Evolutionary conservation across 2,888 invertebrate genomes (phyloP), one percentile per base, ranked within the genome.

Genomic region (Pristionchus entomophagus): DNA sequence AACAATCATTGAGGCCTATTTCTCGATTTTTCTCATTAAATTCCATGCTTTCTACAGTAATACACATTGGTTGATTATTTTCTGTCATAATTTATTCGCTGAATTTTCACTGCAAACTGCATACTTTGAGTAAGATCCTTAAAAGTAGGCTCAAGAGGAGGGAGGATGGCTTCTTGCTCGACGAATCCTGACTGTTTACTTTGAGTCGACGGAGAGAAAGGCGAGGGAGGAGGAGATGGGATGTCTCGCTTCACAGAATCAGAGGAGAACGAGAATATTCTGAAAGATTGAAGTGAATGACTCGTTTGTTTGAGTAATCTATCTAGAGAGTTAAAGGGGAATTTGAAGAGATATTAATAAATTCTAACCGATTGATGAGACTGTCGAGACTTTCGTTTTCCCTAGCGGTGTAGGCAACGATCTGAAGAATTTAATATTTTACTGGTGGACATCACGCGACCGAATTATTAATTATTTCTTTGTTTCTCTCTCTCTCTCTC

Each of bases 341-440:
- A 59, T 12, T 29, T 62, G 62, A 38, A 69, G 4, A 65, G 32
- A n/a, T n/a, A 32, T 35, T 17, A 29, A 32, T 22, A 59, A 59
- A 59, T 2, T 10, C 2, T 26, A 6, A 73, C 73, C 73, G 22
- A n/a, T 45, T 73, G 26, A 73, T 73, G 12, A 73, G 73, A 45
- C n/a, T 73, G 73, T 73, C 73, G n/a, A 73, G 73, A n/a, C 73
- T 73, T 32, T 73, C 73, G 45, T 73, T 73, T 32, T 73, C 73
- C 8, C 41, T 73, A n/a, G 45, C 73, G 3, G 73, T 73, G 45
- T 73, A 73, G 0, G 73, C 73, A 0, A 73, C 73, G 38, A 73
- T 73, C 73, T 73, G 41, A 45, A 35, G 35, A 3, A 65, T 5
- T 65, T 35, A 3, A 65, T 38, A 22, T 19, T 5, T 62, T 62